Evolutionary conservation across 2,888 invertebrate genomes (phyloP).

Genomic region (Calliscelio sp.): DNA sequence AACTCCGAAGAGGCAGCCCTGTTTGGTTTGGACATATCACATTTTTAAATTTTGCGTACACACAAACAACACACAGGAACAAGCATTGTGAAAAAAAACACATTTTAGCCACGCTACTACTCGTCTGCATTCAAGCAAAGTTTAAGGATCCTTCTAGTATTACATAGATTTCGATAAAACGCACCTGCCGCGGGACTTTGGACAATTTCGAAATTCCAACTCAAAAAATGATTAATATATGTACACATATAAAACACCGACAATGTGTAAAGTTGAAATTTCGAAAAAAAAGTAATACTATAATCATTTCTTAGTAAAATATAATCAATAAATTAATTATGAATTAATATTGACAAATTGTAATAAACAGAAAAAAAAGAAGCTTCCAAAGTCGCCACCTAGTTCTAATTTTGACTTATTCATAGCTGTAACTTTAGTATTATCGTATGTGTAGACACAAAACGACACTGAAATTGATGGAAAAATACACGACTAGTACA

Average conservation of each 20-base stretch:
- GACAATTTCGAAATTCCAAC: conserved; percentile 6
- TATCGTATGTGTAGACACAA: conserved; percentile 57
- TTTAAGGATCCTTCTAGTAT: conserved; percentile 48
- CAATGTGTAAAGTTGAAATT: conserved; percentile 8
- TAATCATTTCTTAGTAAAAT: not conserved
- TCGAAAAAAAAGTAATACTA: no score
- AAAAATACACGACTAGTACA: conserved; percentile 46
- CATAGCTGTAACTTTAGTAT: conserved; percentile 62
- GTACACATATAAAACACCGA: no score
- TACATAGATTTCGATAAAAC: conserved; percentile 29
- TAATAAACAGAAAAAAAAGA: not conserved
- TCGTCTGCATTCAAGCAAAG: conserved; percentile 22
- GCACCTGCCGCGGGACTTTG: conserved; percentile 45
- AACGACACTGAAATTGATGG: conserved; percentile 30
- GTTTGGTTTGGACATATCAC: conserved; percentile 57
- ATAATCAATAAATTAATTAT: not conserved
- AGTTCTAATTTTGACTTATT: conserved; percentile 60
- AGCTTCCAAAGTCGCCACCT: conserved; percentile 53
- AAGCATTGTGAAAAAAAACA: conserved; percentile 3
- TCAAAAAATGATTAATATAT: not conserved
- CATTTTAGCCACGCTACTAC: conserved; percentile 17
- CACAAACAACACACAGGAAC: not conserved
- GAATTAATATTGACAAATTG: not conserved
- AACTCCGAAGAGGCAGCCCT: conserved; percentile 24
- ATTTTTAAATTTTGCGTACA: conserved; percentile 28